phyloP scores from a whole-genome alignment of 2,888 invertebrate species.

The Drepanosiphum platanoidis region DNA sequence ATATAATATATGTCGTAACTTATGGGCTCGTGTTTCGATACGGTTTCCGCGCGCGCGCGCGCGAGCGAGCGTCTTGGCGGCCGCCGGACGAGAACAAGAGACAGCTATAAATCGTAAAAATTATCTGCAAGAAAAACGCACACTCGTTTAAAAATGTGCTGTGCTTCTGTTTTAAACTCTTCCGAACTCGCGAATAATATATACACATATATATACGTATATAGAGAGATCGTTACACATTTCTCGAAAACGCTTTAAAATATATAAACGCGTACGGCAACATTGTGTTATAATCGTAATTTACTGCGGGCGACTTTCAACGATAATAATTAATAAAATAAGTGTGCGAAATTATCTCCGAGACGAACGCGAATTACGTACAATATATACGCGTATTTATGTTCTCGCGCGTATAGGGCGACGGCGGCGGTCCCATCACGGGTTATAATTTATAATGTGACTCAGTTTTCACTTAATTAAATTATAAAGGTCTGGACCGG shows the following conservation, averaged over 20 bases:
- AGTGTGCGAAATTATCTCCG: conserved; percentile 31
- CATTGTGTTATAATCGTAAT: conserved; percentile 43
- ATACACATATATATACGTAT: background rate
- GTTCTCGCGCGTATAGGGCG: background rate
- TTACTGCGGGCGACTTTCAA: conserved; percentile 42
- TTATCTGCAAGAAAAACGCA: conserved; percentile 4
- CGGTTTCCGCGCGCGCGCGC: background rate
- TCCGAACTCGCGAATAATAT: background rate
- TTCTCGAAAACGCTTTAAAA: background rate
- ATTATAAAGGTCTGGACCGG: conserved; percentile 34
- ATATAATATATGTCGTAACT: background rate
- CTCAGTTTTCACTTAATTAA: conserved; percentile 57
- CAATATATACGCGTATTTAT: background rate
- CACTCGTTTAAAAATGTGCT: background rate
- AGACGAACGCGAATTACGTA: conserved; percentile 1
- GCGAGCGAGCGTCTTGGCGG: background rate
- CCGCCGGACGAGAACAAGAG: background rate
- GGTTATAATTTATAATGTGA: conserved; percentile 26
- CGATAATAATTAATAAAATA: conserved; percentile 57
- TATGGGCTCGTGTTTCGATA: background rate
- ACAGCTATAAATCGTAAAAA: conserved; percentile 17
- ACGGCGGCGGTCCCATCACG: conserved; percentile 6
- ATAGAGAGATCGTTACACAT: background rate
- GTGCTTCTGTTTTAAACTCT: background rate
- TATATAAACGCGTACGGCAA: background rate